phyloP scores from a whole-genome alignment of 2,113 vertebrate species.

The Toxotes chatareus region DNA sequence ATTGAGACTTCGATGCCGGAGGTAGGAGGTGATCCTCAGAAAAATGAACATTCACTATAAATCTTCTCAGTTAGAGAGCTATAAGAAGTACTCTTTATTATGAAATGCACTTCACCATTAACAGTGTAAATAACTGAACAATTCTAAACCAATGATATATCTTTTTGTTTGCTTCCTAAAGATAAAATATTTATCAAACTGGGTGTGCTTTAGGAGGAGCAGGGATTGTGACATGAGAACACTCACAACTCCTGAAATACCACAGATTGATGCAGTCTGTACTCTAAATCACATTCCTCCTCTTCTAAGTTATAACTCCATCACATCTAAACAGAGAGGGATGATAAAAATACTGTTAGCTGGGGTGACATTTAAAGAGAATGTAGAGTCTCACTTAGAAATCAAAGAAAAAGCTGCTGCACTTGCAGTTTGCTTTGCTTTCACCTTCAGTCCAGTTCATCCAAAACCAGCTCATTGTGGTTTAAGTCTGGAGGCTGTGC shows the following conservation, averaged over 20 bases:
- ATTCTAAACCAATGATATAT: not conserved
- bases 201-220: conserved; percentile 4
- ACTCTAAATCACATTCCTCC: not conserved
- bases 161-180: not conserved
- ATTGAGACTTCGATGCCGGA: no score
- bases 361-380: not conserved
- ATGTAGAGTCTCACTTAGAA: not conserved
- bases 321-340: not conserved
- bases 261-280: not conserved
- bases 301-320: not conserved
- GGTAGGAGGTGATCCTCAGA: not conserved
- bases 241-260: not conserved
- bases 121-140: not conserved
- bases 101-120: not conserved
- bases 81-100: not conserved
- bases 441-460: no score
- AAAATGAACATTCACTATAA: not conserved
- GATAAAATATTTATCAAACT: not conserved
- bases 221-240: not conserved
- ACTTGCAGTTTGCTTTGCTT: no score
- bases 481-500: no score
- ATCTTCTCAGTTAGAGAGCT: not conserved
- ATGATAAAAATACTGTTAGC: no score
- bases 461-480: no score
- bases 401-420: not conserved